Conservation (phyloP, 2,113 vertebrate species). For the Pterophyllum scalare region DNA sequence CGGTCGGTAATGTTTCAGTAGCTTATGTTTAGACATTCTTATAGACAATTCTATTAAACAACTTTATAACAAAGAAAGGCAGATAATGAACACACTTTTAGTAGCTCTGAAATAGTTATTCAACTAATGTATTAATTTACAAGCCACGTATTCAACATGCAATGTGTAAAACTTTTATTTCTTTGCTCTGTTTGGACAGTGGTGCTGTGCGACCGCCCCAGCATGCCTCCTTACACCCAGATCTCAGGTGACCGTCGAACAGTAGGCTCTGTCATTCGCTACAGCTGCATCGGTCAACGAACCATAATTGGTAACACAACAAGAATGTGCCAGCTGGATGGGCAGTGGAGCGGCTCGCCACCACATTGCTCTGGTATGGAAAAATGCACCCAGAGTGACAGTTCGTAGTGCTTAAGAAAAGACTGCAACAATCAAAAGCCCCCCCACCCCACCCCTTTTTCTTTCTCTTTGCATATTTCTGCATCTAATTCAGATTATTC, state of each 20-base stretch:
- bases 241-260: conserved; percentile 89
- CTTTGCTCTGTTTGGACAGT: conserved; percentile 79
- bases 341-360: conserved; percentile 94
- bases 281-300: conserved; percentile 89
- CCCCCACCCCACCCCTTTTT: rapidly evolving
- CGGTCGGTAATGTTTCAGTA: background rate
- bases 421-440: background rate
- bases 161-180: background rate
- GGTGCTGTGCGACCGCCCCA: conserved; percentile 94
- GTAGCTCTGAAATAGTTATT: background rate
- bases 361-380: conserved; percentile 95
- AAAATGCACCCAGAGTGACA: conserved; percentile 9
- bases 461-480: background rate
- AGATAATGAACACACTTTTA: background rate
- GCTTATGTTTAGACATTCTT: background rate
- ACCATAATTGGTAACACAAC: conserved; percentile 90
- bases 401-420: background rate
- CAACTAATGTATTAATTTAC: background rate
- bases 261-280: conserved; percentile 90
- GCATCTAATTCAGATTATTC: conserved; percentile 11
- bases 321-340: conserved; percentile 93
- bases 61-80: background rate
- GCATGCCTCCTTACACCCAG: conserved; percentile 90
- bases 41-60: background rate
- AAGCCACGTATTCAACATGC: background rate